These are phyloP conservation scores for Drosophila kurseongensis DNA, from an alignment of 1,140 invertebrate genomes.

Conservation along the genomic window DNA sequence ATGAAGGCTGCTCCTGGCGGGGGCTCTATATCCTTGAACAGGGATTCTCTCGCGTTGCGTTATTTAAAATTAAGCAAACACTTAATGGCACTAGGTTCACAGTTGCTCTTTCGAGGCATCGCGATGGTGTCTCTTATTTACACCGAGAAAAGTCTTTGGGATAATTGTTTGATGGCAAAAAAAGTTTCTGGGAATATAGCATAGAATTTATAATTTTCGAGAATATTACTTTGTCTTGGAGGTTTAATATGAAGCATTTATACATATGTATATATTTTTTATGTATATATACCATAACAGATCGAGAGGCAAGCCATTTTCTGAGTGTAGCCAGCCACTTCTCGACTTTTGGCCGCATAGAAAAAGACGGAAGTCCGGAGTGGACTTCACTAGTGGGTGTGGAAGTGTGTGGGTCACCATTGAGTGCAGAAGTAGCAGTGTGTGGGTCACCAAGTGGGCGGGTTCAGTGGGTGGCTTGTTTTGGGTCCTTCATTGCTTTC, in stretches of 20 bases:
- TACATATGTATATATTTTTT: no score
- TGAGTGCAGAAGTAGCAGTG: not conserved
- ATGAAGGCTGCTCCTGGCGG: slow-evolving; percentile 53
- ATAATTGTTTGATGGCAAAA: not conserved
- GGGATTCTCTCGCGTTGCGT: slow-evolving; percentile 29
- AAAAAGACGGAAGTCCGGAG: slow-evolving; percentile 71
- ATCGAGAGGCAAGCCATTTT: not conserved
- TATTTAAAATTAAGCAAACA: slow-evolving; percentile 80
- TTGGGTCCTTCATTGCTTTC: slow-evolving; percentile 68
- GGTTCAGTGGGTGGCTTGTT: slow-evolving; percentile 5
- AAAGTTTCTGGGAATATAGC: no score
- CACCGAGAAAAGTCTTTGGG: not conserved
- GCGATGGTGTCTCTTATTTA: not conserved
- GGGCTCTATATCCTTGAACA: slow-evolving; percentile 16
- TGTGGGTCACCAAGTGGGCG: slow-evolving; percentile 2
- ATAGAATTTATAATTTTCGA: no score
- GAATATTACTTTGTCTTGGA: no score
- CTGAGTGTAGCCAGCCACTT: slow-evolving; percentile 20
- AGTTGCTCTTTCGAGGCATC: slow-evolving; percentile 4
- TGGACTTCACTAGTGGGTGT: slow-evolving; percentile 23
- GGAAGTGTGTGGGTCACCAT: slow-evolving; percentile 4
- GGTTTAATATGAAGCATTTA: no score
- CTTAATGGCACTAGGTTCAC: slow-evolving; percentile 56
- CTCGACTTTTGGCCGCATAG: slow-evolving; percentile 46
- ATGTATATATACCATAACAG: no score